Base-by-base conservation (phyloP, 2,888 invertebrate species). In the Phasia obesa region DNA sequence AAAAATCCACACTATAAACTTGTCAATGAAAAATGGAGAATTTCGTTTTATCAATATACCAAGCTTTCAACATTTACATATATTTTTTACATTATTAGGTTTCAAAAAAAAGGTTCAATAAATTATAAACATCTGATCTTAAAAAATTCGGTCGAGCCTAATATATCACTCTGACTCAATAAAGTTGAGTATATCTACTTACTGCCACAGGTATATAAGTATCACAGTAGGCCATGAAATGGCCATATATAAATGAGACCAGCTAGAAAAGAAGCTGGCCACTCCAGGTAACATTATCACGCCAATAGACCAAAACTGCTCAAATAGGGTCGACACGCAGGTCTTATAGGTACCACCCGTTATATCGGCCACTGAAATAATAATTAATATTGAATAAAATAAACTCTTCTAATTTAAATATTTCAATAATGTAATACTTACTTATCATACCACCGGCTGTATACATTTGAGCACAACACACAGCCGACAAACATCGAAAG, bases 281-380 rank as follows among this genome's bases (percentile, higher is more conserved):
- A 92, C 88, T 2, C 90, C 90, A 3, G 92, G 92, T 80, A 92
- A 85, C 85, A 92, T 85, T 85, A 92, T 92, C n/a, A 92, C 92
- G 17, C 92, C 92, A 85, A 92, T 88, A 15, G 92, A 92, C 92
- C 92, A 92, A 86, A 92, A 92, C 76, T 91, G 91, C 83, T 92
- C 92, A 84, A 92, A 92, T 9, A 91, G 87, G 2, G 91, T 91
- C 13, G 89, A 88, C 1, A 91, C 89, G 44, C 90, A 90, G 2
- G 90, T 91, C 74, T 89, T 89, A 83, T 90, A 90, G 21, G 89
- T 91, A 44, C 92, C 92, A 19, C 90, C 90, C 5, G 91, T 91
- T 69, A 92, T 92, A 83, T 92, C 92, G 55, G 89, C 87, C 88
- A 92, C 92, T 92, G 15, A 0, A 80, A 13, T 21, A 9, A 23